Percentiles rank a stretch among this genome's conserved stretches.
Conservation (phyloP, 2,888 invertebrate genomes). For the Eupeodes latifasciatus region DNA sequence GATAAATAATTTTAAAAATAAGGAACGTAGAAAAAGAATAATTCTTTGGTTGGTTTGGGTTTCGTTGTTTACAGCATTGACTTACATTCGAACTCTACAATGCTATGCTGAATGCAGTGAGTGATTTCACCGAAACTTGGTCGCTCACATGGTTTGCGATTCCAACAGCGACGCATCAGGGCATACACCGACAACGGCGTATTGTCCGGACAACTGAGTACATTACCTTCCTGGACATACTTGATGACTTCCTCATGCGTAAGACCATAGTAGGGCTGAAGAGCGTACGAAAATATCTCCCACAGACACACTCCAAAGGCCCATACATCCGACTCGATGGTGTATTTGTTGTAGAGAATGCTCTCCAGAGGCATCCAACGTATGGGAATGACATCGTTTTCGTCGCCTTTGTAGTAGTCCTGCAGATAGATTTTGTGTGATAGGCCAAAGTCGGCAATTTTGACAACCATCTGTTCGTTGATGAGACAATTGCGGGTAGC, state of each 20-base stretch:
- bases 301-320: slow-evolving; percentile 98
- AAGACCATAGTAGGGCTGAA: slow-evolving; percentile 98
- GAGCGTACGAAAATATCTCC: slow-evolving; percentile 98
- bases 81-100: slow-evolving; percentile 83
- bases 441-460: slow-evolving; percentile 98
- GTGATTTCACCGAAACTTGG: slow-evolving; percentile 94
- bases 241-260: slow-evolving; percentile 98
- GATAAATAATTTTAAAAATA: slow-evolving; percentile 35
- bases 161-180: slow-evolving; percentile 97
- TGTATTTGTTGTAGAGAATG: slow-evolving; percentile 98
- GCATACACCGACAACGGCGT: slow-evolving; percentile 94
- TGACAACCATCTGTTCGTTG: slow-evolving; percentile 96
- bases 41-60: not conserved
- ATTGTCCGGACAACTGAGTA: slow-evolving; percentile 95
- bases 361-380: slow-evolving; percentile 99
- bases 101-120: slow-evolving; percentile 90
- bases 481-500: slow-evolving; percentile 98
- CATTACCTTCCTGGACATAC: slow-evolving; percentile 96
- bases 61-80: slow-evolving; percentile 79
- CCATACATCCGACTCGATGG: slow-evolving; percentile 98
- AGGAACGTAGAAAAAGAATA: slow-evolving; percentile 60
- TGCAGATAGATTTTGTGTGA: slow-evolving; percentile 97
- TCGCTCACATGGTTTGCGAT: slow-evolving; percentile 92
- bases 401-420: slow-evolving; percentile 98
- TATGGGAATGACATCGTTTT: slow-evolving; percentile 97